Conservation (phyloP, 2,888 invertebrate species). For the Chromoteleia sp. region DNA sequence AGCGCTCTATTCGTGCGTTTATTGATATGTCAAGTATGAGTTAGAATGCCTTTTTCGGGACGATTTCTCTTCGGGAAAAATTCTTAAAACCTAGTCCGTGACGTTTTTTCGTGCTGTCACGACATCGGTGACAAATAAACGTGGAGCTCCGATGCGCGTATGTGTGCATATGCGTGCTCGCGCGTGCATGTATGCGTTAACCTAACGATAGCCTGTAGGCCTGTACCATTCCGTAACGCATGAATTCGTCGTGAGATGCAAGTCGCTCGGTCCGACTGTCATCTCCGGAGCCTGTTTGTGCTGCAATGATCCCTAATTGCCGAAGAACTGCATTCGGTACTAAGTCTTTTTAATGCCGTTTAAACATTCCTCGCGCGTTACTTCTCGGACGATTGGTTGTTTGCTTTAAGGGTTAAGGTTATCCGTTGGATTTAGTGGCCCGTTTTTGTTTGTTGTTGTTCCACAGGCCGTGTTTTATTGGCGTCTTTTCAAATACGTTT, state of each 20-base stretch:
- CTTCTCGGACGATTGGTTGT: too few species aligned
- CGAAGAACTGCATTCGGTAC: conserved; percentile 13
- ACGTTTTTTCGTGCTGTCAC: neutral
- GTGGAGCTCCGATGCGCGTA: neutral
- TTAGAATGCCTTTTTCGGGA: conserved; percentile 27
- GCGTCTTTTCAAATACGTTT: neutral
- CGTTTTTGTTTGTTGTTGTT: conserved; percentile 14
- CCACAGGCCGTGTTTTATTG: neutral
- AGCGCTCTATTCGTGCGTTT: neutral
- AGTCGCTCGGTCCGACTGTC: conserved; percentile 20
- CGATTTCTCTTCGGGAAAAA: neutral
- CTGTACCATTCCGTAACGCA: conserved; percentile 29
- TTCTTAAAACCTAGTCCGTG: neutral
- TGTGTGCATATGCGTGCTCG: neutral
- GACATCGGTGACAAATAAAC: neutral
- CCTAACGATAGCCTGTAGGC: conserved; percentile 38
- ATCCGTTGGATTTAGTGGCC: neutral
- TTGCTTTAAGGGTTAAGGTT: conserved; percentile 4
- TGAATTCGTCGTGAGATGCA: conserved; percentile 41
- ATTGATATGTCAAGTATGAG: conserved; percentile 20
- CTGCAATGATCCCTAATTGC: conserved; percentile 9
- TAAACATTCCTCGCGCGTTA: neutral
- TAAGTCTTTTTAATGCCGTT: neutral
- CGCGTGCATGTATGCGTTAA: conserved; percentile 28
- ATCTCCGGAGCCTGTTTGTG: conserved; percentile 28